phyloP scores from a whole-genome alignment of 2,888 invertebrate species.

The Pycnomerus fuliginosus region DNA sequence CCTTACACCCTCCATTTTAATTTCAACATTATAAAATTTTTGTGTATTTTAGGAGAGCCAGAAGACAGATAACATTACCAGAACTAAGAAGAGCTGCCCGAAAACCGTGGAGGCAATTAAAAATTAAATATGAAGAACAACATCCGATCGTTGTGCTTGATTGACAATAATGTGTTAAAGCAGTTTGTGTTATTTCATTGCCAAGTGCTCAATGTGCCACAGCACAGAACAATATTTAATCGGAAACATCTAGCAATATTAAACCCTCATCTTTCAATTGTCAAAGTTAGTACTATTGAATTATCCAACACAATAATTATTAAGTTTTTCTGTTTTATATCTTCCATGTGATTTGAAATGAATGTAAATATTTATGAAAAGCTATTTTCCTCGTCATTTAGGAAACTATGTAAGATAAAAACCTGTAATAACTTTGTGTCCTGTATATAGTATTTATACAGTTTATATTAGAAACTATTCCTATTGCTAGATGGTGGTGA shows the following conservation, averaged over 20 bases:
- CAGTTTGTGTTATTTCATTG: slow-evolving; percentile 19
- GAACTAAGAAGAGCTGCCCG: slow-evolving; percentile 83
- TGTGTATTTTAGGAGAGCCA: slow-evolving; percentile 67
- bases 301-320: background rate
- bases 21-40: no score
- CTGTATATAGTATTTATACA: slow-evolving; percentile 26
- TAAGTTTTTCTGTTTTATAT: background rate
- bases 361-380: no score
- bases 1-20: no score
- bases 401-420: background rate
- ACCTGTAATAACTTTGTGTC: slow-evolving; percentile 5
- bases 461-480: slow-evolving; percentile 19
- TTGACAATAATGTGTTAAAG: slow-evolving; percentile 57
- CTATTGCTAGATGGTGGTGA: slow-evolving; percentile 34
- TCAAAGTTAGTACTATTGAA: background rate
- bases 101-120: slow-evolving; percentile 75
- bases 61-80: slow-evolving; percentile 75
- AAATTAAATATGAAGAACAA: slow-evolving; percentile 52
- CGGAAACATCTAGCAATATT: slow-evolving; percentile 41
- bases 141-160: slow-evolving; percentile 73
- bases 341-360: background rate
- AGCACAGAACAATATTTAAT: slow-evolving; percentile 21
- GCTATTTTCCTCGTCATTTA: background rate
- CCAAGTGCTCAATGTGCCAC: slow-evolving; percentile 45
- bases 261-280: background rate